phyloP scores from a whole-genome alignment of 2,113 vertebrate genomes.

The Columbina picui region DNA sequence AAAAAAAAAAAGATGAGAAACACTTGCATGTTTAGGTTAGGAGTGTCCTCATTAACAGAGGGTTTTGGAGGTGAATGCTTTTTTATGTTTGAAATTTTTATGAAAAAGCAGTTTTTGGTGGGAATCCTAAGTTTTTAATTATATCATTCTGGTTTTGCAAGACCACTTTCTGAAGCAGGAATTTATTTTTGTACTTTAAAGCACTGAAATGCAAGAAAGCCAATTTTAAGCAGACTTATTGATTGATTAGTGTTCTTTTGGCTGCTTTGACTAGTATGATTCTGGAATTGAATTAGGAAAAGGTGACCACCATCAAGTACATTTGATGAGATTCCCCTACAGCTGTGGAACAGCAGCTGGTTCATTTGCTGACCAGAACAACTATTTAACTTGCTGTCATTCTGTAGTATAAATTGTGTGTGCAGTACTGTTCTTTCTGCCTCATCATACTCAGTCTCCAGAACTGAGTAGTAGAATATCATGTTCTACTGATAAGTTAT shows the following conservation, averaged over 20 bases:
- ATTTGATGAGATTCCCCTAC: not conserved
- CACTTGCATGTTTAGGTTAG: not conserved
- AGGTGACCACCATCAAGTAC: not conserved
- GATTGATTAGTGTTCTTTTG: not conserved
- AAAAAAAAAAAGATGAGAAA: not conserved
- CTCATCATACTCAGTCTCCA: not conserved
- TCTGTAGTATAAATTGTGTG: not conserved
- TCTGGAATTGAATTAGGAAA: not conserved
- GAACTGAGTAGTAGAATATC: not conserved
- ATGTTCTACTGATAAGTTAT: not conserved
- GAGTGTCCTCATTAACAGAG: rapidly evolving
- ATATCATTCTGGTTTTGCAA: not conserved
- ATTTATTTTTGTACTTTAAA: not conserved
- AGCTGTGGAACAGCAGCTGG: not conserved
- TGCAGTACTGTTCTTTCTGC: not conserved
- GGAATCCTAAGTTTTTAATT: not conserved
- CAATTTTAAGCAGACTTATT: not conserved
- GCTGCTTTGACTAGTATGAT: not conserved
- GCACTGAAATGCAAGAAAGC: not conserved
- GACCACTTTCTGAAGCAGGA: not conserved
- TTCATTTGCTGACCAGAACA: not conserved
- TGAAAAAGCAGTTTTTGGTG: rapidly evolving
- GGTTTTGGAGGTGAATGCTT: not conserved
- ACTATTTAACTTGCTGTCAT: not conserved
- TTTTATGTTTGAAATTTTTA: not conserved